Conservation (phyloP, 1,140 invertebrate genomes). For the Brachionus rubens region DNA sequence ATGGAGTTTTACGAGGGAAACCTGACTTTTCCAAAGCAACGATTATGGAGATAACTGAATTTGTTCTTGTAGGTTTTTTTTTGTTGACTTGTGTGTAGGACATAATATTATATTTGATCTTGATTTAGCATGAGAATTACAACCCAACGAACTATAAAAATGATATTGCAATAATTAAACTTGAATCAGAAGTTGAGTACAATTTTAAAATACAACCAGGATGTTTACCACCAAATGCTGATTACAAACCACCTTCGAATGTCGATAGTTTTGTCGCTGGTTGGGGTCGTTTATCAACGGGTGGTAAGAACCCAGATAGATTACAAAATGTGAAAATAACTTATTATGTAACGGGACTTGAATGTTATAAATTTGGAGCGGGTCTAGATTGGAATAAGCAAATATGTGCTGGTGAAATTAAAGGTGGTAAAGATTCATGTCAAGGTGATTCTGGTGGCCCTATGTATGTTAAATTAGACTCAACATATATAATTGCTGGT, state of each 20-base stretch:
- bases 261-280: background rate
- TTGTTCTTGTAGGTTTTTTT: background rate
- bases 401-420: conserved; percentile 19
- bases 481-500: background rate
- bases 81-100: too few relatives aligned
- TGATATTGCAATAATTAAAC: conserved; percentile 35
- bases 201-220: background rate
- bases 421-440: conserved; percentile 17
- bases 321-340: background rate
- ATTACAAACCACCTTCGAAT: background rate
- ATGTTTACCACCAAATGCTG: background rate
- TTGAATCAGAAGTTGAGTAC: background rate
- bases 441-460: conserved; percentile 30
- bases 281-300: background rate
- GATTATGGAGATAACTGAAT: background rate
- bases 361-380: conserved; percentile 7
- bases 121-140: conserved; percentile 9
- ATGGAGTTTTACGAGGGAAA: background rate
- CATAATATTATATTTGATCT: too few relatives aligned
- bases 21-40: background rate
- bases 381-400: conserved; percentile 22
- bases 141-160: background rate
- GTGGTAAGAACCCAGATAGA: background rate
- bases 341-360: background rate
- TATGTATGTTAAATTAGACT: background rate